Conservation (phyloP, 1,140 invertebrate genomes). For the Sycophila sp. region DNA sequence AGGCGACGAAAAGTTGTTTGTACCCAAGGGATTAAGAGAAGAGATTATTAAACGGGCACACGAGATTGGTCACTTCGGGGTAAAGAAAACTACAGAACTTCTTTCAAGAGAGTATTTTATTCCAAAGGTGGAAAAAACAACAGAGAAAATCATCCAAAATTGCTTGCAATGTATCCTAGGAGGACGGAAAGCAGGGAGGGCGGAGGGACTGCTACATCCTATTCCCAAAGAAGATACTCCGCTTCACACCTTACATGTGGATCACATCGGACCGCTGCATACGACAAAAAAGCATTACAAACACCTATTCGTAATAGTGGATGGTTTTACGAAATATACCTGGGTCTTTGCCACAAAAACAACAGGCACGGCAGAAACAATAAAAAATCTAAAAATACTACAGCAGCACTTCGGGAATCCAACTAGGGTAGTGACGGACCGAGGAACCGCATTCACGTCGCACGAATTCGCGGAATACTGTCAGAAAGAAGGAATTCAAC, state of each 20-base stretch:
- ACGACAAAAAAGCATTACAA: not conserved
- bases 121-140: not conserved
- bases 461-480: no score
- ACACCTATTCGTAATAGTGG: not conserved
- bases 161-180: not conserved
- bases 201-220: not conserved
- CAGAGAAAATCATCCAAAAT: not conserved
- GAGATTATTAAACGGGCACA: no score
- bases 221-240: not conserved
- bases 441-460: constrained; percentile 46
- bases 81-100: not conserved
- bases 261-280: not conserved
- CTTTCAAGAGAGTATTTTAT: not conserved
- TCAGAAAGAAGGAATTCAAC: constrained; percentile 49
- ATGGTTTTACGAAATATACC: not conserved
- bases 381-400: no score
- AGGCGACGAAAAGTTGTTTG: no score
- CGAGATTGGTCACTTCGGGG: no score
- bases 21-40: no score
- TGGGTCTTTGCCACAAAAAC: no score
- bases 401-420: no score
- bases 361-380: no score
- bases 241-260: not conserved
- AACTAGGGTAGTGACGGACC: no score
- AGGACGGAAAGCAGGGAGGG: not conserved